Conservation (phyloP, 2,888 invertebrate species). For the Orthonychiurus folsomi region DNA sequence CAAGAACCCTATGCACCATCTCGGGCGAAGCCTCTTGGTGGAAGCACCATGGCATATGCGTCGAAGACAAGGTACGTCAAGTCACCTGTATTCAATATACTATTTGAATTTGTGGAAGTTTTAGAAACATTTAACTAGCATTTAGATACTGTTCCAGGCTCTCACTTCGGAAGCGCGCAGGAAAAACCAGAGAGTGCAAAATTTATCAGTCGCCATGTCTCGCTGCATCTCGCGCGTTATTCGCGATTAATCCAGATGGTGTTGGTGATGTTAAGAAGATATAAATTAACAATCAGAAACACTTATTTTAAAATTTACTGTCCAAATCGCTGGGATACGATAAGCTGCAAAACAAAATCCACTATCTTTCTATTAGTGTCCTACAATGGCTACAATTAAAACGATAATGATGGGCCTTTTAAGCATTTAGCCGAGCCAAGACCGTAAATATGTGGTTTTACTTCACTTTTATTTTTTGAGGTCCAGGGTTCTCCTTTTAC, state of each 20-base stretch:
- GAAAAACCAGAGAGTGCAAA: slow-evolving; percentile 94
- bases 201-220: slow-evolving; percentile 97
- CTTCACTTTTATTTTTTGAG: too few species aligned
- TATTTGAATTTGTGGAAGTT: neutral
- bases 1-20: slow-evolving; percentile 94
- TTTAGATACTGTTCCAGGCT: too few species aligned
- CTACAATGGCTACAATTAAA: too few species aligned
- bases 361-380: too few species aligned
- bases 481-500: too few species aligned
- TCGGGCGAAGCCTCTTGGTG: slow-evolving; percentile 97
- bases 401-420: too few species aligned
- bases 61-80: slow-evolving; percentile 72
- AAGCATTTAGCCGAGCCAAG: too few species aligned
- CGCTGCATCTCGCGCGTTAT: slow-evolving; percentile 96
- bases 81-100: slow-evolving; percentile 4
- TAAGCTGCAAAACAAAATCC: too few species aligned
- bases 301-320: too few species aligned
- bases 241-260: slow-evolving; percentile 90
- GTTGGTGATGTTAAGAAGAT: slow-evolving; percentile 95
- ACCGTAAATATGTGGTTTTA: too few species aligned
- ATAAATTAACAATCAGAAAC: too few species aligned
- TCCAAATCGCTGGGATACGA: too few species aligned
- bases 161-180: slow-evolving; percentile 87
- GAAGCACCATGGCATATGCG: slow-evolving; percentile 95
- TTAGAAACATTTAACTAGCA: neutral